Evolutionary conservation across 2,888 invertebrate species (phyloP), one percentile per base, ranked within the genome.

Genomic region (Cheilosia soror): DNA sequence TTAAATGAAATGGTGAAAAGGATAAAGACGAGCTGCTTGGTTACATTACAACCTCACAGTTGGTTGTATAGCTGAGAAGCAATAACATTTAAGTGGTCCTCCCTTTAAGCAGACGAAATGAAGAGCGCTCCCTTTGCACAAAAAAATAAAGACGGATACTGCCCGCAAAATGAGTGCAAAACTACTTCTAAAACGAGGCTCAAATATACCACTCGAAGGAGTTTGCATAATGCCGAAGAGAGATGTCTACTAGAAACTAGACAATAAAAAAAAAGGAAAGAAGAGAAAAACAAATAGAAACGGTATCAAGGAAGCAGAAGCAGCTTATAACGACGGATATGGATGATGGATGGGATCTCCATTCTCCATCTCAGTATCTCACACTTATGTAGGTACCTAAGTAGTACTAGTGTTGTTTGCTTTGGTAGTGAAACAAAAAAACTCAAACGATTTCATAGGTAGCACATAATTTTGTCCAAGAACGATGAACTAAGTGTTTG

Each of bases 31-130:
- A 37, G 4, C 4, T 37, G 37, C 37, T 37, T 37, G 37, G 37
- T 37, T 37, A 37, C 11, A 37, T 11, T 11, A 37, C 37, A 37
- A 9, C 37, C 37, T n/a, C n/a, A n/a, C n/a, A n/a, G n/a, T n/a
- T n/a, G n/a, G n/a, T n/a, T n/a, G n/a, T n/a, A n/a, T n/a, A n/a
- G n/a, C n/a, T 47, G 13, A 47, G 20, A 75, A 51, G 80, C 80
- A 81, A 81, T 81, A 69, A 75, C 75, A 42, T 63, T 51, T 63
- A 76, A 81, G 81, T 76, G 62, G 81, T 69, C 49, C 51, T 58
- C 25, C 57, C 57, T 81, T 69, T 57, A 69, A 53, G 55, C 33
- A 11, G 33, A 27, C 57, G 55, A 69, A 81, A 81, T 76, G 44
- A 81, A 81, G 76, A 75, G 73, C 11, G 25, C 47, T 68, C 33